Conservation (phyloP, 2,113 vertebrate species). For the Xiphophorus maculatus region DNA sequence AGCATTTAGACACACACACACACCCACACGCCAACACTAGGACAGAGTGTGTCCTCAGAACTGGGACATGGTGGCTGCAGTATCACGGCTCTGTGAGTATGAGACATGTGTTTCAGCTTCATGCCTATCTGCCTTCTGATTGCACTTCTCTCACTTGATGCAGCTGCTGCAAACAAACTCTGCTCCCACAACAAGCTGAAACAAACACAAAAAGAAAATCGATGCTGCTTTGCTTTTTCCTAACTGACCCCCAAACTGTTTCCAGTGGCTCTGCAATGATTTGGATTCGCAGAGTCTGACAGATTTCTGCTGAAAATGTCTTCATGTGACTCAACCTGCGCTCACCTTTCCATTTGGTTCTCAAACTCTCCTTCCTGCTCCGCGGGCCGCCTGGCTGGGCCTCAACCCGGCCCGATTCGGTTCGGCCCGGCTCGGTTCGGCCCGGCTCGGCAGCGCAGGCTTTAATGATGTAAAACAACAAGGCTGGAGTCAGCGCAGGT, state of each 20-base stretch:
- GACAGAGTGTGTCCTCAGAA: constrained; percentile 14
- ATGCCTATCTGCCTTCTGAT: constrained; percentile 55
- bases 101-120: constrained; percentile 51
- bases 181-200: constrained; percentile 59
- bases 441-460: not conserved
- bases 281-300: constrained; percentile 48
- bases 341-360: not conserved
- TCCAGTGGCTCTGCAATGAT: constrained; percentile 64
- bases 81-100: constrained; percentile 60
- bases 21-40: not conserved
- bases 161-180: constrained; percentile 74
- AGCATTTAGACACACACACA: not conserved
- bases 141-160: constrained; percentile 36
- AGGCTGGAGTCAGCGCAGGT: constrained; percentile 55
- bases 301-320: constrained; percentile 44
- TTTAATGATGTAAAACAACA: constrained; percentile 65
- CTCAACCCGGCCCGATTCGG: not conserved
- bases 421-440: not conserved
- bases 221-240: constrained; percentile 62
- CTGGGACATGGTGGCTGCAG: constrained; percentile 24
- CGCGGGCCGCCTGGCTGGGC: constrained; percentile 18
- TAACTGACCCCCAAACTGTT: constrained; percentile 44
- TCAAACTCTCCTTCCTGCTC: not conserved
- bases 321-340: not conserved
- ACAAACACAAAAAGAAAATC: constrained; percentile 24